Percentiles rank a stretch among this genome's conserved stretches.
Evolutionary conservation across 1,140 invertebrate genomes (phyloP).

Genomic region (Notospermus geniculatus): DNA sequence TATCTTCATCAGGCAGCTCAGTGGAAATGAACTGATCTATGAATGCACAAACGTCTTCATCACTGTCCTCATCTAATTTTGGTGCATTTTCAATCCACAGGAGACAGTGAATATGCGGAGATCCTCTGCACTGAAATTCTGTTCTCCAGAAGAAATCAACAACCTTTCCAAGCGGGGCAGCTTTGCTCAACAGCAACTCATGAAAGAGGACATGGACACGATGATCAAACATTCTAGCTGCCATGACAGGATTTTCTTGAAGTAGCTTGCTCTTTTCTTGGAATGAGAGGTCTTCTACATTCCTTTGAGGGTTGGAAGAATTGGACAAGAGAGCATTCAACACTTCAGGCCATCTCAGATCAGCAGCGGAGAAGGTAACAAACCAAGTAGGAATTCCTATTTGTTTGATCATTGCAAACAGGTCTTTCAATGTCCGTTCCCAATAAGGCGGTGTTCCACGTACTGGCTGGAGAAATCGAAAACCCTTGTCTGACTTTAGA

Average conservation of each 20-base stretch:
- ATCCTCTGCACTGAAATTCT: slow-evolving; percentile 25
- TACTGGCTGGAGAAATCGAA: slow-evolving; percentile 4
- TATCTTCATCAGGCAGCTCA: background rate
- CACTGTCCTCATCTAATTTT: background rate
- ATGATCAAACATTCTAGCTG: slow-evolving; percentile 9
- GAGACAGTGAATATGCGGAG: slow-evolving; percentile 22
- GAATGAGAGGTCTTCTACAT: background rate
- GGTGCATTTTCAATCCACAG: slow-evolving; percentile 16
- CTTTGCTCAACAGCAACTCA: slow-evolving; percentile 9
- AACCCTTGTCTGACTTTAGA: background rate
- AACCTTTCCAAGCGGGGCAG: slow-evolving; percentile 17
- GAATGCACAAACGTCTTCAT: slow-evolving; percentile 2
- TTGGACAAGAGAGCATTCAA: background rate
- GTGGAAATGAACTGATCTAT: slow-evolving; percentile 1
- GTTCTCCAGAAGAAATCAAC: slow-evolving; percentile 17
- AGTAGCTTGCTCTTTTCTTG: background rate
- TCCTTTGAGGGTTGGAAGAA: background rate
- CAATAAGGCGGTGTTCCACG: too few species aligned
- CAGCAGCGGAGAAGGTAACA: background rate
- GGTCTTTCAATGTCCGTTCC: background rate
- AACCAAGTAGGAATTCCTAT: slow-evolving; percentile 1
- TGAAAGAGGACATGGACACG: slow-evolving; percentile 4
- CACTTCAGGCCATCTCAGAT: background rate
- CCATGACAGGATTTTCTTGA: slow-evolving; percentile 5
- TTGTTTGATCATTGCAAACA: background rate